Evolutionary conservation across 2,888 invertebrate species (phyloP), one percentile per base, ranked within the genome.

Genomic region (Xanthia icteritia): DNA sequence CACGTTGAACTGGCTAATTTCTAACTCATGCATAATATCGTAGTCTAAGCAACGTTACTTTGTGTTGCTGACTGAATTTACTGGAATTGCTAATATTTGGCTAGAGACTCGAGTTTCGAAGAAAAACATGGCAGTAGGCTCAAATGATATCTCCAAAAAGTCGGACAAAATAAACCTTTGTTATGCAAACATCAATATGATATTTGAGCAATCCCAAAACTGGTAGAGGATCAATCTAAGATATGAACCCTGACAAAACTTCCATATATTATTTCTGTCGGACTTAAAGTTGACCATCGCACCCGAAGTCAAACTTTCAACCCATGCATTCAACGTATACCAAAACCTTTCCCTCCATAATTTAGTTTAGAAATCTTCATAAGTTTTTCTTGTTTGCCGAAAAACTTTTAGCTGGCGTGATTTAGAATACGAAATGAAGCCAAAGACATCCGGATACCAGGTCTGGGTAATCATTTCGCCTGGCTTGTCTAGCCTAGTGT

Each of bases 401-500:
- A 75, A 69, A 86, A 82, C 45, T 77, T 73, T 70, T 75, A 42
- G 69, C 69, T 67, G 6, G 42, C 61, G 36, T 61, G 74, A 73
- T 78, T 73, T 82, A 39, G 86, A 83, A 84, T 86, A 75, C 66
- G 60, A 61, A 86, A 70, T 75, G 74, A 75, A 73, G 48, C 31
- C 42, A 4, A n/a, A 48, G 71, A 65, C 42, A 70, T 58, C 71
- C 48, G 69, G 65, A 64, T 39, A 78, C 36, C 75, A 56, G 60
- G 13, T 36, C 54, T 64, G 13, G 31, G 56, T 48, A 39, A 73
- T 78, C 45, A 73, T 67, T 78, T 58, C 36, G 36, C 20, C 64
- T 73, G 13, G 45, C 20, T 20, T 54, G 36, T 60, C 48, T 36
- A 60, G 5, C 15, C 36, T 51, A 48, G 48, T 39, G 60, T 64